Percentiles rank a stretch among this genome's conserved stretches.
phyloP scores from a whole-genome alignment of 2,113 vertebrate genomes.

The Daphoenositta chrysoptera region DNA sequence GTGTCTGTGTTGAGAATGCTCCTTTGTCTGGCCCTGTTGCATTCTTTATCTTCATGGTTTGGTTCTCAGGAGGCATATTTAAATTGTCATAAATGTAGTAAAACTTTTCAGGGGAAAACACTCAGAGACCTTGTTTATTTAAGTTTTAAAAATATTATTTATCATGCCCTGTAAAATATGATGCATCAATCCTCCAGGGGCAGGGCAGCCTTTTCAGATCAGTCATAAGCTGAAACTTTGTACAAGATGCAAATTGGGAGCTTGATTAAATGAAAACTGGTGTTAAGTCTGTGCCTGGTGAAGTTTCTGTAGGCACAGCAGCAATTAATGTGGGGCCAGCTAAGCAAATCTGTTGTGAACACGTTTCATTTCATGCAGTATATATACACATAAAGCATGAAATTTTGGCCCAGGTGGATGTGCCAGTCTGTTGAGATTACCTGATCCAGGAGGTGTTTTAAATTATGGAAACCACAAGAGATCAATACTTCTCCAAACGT shows the following conservation, averaged over 20 bases:
- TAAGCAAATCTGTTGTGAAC: conserved; percentile 12
- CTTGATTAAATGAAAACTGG: neutral
- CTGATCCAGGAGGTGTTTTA: conserved; percentile 37
- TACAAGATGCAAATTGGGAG: neutral
- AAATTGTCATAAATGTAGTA: conserved; percentile 26
- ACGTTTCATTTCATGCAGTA: neutral
- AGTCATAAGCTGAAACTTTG: neutral
- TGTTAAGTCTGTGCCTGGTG: neutral
- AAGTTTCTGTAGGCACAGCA: neutral
- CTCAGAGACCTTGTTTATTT: conserved; percentile 29
- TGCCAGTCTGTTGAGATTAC: conserved; percentile 34
- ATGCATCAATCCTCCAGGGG: neutral
- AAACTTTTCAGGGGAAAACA: conserved; percentile 18
- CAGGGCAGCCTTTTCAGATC: neutral
- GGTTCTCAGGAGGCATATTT: conserved; percentile 27
- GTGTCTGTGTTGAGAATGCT: neutral
- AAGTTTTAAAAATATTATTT: conserved; percentile 18
- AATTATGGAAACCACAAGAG: conserved; percentile 15
- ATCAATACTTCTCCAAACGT: neutral
- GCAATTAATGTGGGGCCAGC: conserved; percentile 2
- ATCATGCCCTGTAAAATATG: neutral
- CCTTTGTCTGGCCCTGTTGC: neutral
- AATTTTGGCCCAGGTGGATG: conserved; percentile 25
- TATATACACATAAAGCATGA: neutral
- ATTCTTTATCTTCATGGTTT: neutral